Conservation (phyloP, 1,140 invertebrate genomes). For the Drosophila serrata region DNA sequence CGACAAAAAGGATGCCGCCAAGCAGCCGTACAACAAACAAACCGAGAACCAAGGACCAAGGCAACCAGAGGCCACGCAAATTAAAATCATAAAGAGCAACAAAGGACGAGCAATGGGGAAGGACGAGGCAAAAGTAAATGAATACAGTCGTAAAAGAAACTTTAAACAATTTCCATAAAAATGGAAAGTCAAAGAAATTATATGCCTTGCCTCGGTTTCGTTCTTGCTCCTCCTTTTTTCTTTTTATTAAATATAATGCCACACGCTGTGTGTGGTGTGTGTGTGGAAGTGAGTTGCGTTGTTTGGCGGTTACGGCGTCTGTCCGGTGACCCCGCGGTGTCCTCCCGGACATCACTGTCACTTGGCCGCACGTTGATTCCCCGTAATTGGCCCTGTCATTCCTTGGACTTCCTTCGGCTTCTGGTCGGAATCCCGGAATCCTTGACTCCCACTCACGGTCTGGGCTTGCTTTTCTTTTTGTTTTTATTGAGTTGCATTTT, state of each 20-base stretch:
- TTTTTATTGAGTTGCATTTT: conserved; percentile 73
- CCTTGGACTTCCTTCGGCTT: conserved; percentile 31
- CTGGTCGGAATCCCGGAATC: conserved; percentile 3
- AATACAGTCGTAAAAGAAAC: conserved; percentile 71
- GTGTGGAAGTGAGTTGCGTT: conserved; percentile 12
- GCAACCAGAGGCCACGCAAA: conserved; percentile 53
- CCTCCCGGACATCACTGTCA: conserved; percentile 38
- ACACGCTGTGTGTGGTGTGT: conserved; percentile 27
- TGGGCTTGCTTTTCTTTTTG: conserved; percentile 47
- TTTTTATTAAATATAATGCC: conserved; percentile 76
- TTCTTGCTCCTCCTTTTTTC: conserved; percentile 55
- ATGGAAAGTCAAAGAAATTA: conserved; percentile 79
- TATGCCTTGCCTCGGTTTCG: conserved; percentile 29
- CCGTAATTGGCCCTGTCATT: conserved; percentile 79
- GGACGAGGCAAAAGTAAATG: conserved; percentile 55
- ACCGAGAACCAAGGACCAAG: conserved; percentile 1
- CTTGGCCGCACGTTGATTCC: conserved; percentile 50
- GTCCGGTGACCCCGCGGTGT: conserved; percentile 16
- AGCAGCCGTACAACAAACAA: conserved; percentile 7
- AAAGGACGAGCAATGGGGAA: conserved; percentile 35
- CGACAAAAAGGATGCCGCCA: conserved; percentile 39
- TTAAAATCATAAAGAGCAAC: conserved; percentile 75
- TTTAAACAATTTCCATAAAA: conserved; percentile 83
- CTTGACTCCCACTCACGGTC: conserved; percentile 30
- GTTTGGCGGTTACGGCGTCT: conserved; percentile 7